Evolutionary conservation across 2,113 vertebrate species (phyloP).

Genomic region (Serilophus lunatus): DNA sequence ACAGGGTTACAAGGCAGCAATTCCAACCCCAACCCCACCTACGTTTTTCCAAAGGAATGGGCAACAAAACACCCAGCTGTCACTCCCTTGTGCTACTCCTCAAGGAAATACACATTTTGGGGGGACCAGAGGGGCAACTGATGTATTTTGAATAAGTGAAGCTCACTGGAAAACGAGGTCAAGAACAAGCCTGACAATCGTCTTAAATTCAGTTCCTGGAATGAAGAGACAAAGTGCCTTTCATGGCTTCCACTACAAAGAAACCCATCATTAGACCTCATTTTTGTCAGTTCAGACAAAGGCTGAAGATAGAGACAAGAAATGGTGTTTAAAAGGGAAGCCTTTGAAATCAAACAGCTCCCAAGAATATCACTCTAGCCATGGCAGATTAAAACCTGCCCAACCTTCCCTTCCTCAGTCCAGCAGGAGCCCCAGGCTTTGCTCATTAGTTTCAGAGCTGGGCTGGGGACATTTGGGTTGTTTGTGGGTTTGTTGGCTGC

Average conservation of each 20-base stretch:
- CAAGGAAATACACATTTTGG: not conserved
- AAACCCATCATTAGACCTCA: slow-evolving; percentile 27
- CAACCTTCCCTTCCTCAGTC: not conserved
- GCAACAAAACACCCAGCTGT: not conserved
- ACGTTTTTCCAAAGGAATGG: not conserved
- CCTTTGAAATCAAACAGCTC: not conserved
- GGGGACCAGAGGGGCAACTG: not conserved
- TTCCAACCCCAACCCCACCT: not conserved
- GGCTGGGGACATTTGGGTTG: not conserved
- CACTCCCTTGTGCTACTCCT: not conserved
- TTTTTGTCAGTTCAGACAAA: not conserved
- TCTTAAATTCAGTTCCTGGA: not conserved
- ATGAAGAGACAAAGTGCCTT: not conserved
- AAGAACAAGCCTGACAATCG: not conserved
- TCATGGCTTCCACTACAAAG: not conserved
- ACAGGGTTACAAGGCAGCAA: not conserved
- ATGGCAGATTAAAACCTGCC: not conserved
- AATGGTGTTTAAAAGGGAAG: not conserved
- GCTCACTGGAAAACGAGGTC: not conserved
- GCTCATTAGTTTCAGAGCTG: not conserved
- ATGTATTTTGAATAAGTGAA: not conserved
- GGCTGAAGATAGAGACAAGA: not conserved
- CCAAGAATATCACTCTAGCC: not conserved
- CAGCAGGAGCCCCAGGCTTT: not conserved
- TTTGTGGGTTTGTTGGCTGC: not conserved